Conservation (phyloP, 2,888 invertebrate genomes). For the Achlya flavicornis region DNA sequence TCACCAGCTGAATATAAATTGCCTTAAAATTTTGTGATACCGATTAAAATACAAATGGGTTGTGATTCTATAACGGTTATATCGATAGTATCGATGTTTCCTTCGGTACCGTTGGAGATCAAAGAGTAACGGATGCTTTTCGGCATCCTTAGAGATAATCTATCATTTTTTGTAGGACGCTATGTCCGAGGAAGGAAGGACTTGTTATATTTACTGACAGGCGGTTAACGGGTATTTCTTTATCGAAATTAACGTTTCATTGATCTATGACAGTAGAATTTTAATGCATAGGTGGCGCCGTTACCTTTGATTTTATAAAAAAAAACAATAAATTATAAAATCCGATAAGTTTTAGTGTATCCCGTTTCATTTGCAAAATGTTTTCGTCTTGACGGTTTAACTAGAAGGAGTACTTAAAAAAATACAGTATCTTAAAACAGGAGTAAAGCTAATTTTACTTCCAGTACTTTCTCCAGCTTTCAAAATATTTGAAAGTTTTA, state of each 20-base stretch:
- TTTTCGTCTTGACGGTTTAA: too few species aligned
- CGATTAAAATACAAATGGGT: constrained; percentile 59
- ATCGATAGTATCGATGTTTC: constrained; percentile 48
- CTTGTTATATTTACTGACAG: constrained; percentile 9
- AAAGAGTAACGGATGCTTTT: constrained; percentile 11
- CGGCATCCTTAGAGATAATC: constrained; percentile 14
- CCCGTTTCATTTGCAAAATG: too few species aligned
- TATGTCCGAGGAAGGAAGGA: constrained; percentile 7
- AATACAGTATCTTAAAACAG: too few species aligned
- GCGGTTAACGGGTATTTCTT: constrained; percentile 2
- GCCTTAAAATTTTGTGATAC: constrained; percentile 53
- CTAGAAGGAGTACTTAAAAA: too few species aligned
- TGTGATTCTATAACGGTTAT: constrained; percentile 49
- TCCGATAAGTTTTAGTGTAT: too few species aligned
- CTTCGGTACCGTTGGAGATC: constrained; percentile 38
- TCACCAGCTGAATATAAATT: constrained; percentile 67
- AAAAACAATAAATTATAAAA: too few species aligned
- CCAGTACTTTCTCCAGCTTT: too few species aligned
- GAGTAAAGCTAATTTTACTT: too few species aligned
- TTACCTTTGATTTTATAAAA: too few species aligned
- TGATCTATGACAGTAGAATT: not conserved
- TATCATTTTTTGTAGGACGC: not conserved
- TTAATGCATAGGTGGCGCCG: not conserved
- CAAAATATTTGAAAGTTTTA: too few species aligned
- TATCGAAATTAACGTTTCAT: not conserved